These are phyloP conservation scores for Apamea sordens DNA, from an alignment of 2,888 invertebrate genomes.

Conservation along the genomic window DNA sequence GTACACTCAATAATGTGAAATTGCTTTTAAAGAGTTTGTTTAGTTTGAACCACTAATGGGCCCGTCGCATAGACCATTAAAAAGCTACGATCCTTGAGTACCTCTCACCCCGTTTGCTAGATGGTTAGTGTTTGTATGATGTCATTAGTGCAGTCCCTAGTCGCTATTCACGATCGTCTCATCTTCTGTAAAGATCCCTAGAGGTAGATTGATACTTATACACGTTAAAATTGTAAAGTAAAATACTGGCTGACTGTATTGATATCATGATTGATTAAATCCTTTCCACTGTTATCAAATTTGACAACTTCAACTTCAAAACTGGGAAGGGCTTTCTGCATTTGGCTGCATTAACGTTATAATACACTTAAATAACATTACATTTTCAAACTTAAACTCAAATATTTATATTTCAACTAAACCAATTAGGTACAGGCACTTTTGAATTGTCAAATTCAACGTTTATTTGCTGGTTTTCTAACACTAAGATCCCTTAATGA, in stretches of 20 bases:
- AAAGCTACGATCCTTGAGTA: slow-evolving; percentile 21
- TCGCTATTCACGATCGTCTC: slow-evolving; percentile 12
- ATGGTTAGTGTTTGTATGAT: slow-evolving; percentile 21
- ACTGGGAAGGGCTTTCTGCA: background rate
- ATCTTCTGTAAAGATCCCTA: background rate
- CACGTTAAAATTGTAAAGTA: background rate
- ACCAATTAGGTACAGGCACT: too few relatives aligned
- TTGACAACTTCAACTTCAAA: background rate
- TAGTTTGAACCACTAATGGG: slow-evolving; percentile 25
- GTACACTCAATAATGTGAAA: background rate
- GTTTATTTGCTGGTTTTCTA: background rate
- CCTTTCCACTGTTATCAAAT: background rate
- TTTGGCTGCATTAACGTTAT: background rate
- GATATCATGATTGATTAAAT: background rate
- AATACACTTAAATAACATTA: background rate
- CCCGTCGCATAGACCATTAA: slow-evolving; percentile 30
- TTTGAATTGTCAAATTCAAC: too few relatives aligned
- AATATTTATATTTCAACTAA: too few relatives aligned
- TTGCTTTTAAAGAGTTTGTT: slow-evolving; percentile 35
- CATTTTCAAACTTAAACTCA: too few relatives aligned
- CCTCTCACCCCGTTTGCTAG: slow-evolving; percentile 24
- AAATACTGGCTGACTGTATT: background rate
- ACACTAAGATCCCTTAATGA: background rate
- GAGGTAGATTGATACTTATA: background rate
- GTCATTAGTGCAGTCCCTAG: slow-evolving; percentile 37